Percentiles rank a stretch among this genome's conserved stretches.
Conservation (phyloP, 2,113 vertebrate species). For the Crotophaga sulcirostris region DNA sequence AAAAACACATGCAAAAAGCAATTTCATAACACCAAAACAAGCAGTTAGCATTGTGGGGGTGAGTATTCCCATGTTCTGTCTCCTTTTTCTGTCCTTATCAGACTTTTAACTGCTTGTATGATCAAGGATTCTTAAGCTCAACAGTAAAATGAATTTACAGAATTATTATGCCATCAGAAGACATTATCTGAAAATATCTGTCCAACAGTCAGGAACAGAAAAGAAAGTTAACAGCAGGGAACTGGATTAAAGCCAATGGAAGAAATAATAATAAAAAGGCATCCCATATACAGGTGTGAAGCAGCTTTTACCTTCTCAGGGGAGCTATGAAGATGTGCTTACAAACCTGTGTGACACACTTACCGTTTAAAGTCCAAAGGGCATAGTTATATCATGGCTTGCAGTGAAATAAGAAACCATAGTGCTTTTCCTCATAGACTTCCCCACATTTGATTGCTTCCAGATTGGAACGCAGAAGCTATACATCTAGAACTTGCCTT, state of each 20-base stretch:
- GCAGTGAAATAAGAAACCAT: neutral
- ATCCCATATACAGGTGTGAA: neutral
- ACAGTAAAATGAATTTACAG: neutral
- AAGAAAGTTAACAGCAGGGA: constrained; percentile 18
- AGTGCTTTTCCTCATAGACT: neutral
- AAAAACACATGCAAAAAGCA: neutral
- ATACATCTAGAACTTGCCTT: neutral
- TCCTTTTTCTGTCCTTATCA: neutral
- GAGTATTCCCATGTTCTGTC: neutral
- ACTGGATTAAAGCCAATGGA: neutral
- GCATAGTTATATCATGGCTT: neutral
- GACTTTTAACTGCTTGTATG: neutral
- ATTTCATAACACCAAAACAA: neutral
- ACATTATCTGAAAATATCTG: constrained; percentile 21
- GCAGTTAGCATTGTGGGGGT: neutral
- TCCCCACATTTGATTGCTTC: neutral
- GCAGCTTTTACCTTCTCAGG: neutral
- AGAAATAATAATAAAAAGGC: neutral
- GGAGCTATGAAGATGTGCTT: neutral
- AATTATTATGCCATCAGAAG: neutral
- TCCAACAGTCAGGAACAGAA: neutral
- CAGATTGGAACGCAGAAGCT: neutral
- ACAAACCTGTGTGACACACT: neutral
- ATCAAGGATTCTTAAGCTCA: neutral
- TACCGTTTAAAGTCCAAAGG: neutral